These are phyloP conservation scores for Margaritifera margaritifera DNA, from an alignment of 2,888 invertebrate species.

Conservation along the genomic window DNA sequence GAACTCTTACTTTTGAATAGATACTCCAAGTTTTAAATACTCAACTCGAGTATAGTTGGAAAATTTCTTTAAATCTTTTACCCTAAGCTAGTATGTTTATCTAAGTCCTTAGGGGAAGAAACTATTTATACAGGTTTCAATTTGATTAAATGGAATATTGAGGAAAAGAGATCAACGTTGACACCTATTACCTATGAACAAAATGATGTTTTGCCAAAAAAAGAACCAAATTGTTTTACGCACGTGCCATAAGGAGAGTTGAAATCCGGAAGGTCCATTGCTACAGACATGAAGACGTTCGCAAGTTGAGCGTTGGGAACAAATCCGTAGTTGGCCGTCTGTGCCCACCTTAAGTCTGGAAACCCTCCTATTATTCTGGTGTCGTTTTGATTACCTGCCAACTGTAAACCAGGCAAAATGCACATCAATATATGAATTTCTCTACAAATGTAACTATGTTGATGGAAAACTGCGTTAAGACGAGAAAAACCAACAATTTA, in stretches of 20 bases:
- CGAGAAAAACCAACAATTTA: no score
- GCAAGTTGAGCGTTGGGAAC: slow-evolving; percentile 52
- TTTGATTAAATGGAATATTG: neutral
- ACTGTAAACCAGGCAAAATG: neutral
- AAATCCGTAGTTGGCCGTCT: slow-evolving; percentile 56
- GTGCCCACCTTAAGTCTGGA: slow-evolving; percentile 56
- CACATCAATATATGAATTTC: no score
- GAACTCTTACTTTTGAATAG: no score
- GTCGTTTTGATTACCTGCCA: neutral
- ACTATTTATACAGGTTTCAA: neutral
- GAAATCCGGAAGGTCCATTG: slow-evolving; percentile 63
- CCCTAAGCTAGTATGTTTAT: neutral
- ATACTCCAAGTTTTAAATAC: no score
- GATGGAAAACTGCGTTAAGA: no score
- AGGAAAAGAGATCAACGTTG: no score
- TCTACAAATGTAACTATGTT: no score
- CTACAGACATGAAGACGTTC: slow-evolving; percentile 62
- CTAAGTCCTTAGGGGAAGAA: neutral
- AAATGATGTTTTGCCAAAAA: no score
- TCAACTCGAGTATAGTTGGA: no score
- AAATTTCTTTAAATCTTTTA: no score
- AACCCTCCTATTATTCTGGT: slow-evolving; percentile 19
- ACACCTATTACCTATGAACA: no score
- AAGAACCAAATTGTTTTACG: slow-evolving; percentile 1
- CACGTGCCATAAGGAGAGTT: slow-evolving; percentile 49